Base-by-base conservation (phyloP, 2,888 invertebrate species). In the Drosophila leonis region DNA sequence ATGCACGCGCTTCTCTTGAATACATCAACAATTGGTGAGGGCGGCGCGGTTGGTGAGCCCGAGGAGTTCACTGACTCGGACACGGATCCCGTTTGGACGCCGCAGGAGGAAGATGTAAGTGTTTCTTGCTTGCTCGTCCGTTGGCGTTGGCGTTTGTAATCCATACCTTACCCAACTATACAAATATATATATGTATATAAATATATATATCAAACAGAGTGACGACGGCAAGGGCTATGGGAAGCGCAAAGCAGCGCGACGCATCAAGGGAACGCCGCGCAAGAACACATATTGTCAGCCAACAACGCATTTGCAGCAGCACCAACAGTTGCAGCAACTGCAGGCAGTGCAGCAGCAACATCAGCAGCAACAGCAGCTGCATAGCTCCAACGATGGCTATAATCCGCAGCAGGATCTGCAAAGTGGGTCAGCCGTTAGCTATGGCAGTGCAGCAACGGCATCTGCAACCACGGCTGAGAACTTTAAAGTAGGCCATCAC, bases 41-140 rank as follows among this genome's bases (percentile, higher is more conserved):
- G 80, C 60, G 90, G 85, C 60, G 70, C 93, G 91, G 82, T 91
- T 46, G 95, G 95, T 79, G 95, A 95, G 76, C 94, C 94, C 8
- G 93, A 94, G 33, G 95, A 95, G 88, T 94, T 94, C 85, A 93
- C 93, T 41, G 95, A 95, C 91, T 95, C 95, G 1, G 95, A 96
- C 92, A 94, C 95, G 10, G 96, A 96, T 94, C 96, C 96, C 10
- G 95, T 95, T n/a, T 96, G 96, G 96, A 95, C 95, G n/a, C 96
- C 96, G 10, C 94, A 94, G 72, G 94, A 94, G 39, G 94, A 94
- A 81, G 92, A 93, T 88, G 93, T 93, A 92, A 91, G 90, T 90
- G 60, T 56, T 74, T 46, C 54, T 52, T 33, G 55, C 51, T 56
- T 51, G 51, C 37, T 35, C 37, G 56, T 65, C 56, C 57, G 64